Evolutionary conservation across 2,113 vertebrate species (phyloP).

Genomic region (Tragelaphus buxtoni): DNA sequence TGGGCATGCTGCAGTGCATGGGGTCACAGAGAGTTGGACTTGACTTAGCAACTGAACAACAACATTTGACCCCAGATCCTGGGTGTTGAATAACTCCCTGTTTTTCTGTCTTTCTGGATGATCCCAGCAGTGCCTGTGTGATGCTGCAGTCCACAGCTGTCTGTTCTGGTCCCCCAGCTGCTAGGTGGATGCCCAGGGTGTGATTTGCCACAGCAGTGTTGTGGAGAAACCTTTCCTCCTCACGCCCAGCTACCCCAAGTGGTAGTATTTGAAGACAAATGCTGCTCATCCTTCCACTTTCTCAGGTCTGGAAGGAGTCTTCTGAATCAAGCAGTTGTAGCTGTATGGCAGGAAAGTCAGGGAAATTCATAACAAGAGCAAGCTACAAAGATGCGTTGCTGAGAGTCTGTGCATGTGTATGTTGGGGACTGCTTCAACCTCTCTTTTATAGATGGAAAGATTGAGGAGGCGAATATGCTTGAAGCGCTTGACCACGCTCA

Average conservation of each 20-base stretch:
- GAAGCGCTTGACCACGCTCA: not conserved
- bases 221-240: not conserved
- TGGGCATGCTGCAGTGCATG: not conserved
- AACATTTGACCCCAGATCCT: not conserved
- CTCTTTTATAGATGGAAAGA: not conserved
- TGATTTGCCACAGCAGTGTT: not conserved
- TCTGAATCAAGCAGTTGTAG: not conserved
- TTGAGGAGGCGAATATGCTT: not conserved
- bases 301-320: not conserved
- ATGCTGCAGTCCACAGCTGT: not conserved
- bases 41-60: not conserved
- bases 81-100: not conserved
- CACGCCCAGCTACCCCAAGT: fast-evolving
- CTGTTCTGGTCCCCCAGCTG: not conserved
- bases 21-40: not conserved
- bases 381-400: not conserved
- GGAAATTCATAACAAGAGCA: not conserved
- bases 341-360: not conserved
- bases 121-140: fast-evolving
- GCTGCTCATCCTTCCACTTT: not conserved
- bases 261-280: not conserved
- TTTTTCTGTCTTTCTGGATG: not conserved
- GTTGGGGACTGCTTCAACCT: not conserved
- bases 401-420: not conserved
- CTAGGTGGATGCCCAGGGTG: not conserved